Percentiles rank a stretch among this genome's conserved stretches.
phyloP scores from a whole-genome alignment of 2,888 invertebrate species.

The Agrotis exclamationis region DNA sequence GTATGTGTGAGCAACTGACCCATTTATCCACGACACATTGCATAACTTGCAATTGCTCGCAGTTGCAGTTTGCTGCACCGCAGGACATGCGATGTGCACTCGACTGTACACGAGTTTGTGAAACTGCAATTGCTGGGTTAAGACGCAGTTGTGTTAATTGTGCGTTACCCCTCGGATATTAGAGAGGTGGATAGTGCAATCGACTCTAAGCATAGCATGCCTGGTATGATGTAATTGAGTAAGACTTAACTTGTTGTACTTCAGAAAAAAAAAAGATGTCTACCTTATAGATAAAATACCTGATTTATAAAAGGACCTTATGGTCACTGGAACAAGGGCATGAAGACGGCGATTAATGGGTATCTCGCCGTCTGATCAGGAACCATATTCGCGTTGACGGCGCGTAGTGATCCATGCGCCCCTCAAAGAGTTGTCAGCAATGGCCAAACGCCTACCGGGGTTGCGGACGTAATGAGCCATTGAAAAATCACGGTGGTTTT shows the following conservation, averaged over 20 bases:
- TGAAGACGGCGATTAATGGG: too few species aligned
- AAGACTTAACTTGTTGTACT: not conserved
- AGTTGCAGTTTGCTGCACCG: conserved; percentile 61
- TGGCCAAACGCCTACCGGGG: too few species aligned
- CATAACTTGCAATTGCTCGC: conserved; percentile 67
- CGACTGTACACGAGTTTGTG: conserved; percentile 77
- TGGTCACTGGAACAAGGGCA: too few species aligned
- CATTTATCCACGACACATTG: conserved; percentile 76
- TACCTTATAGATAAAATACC: too few species aligned
- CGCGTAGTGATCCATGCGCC: too few species aligned
- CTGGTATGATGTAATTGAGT: conserved; percentile 2
- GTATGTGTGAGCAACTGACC: conserved; percentile 69
- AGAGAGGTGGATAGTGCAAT: conserved; percentile 14
- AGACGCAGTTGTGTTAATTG: conserved; percentile 36
- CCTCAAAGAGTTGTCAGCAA: too few species aligned
- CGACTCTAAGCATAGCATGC: not conserved
- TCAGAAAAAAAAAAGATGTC: too few species aligned
- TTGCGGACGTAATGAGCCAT: too few species aligned
- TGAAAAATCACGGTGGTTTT: too few species aligned
- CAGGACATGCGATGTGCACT: conserved; percentile 81
- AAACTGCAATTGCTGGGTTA: conserved; percentile 61
- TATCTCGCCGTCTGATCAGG: too few species aligned
- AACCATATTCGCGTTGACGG: too few species aligned
- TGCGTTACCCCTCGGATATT: not conserved
- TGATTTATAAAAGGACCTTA: too few species aligned